Base-by-base conservation (phyloP, 2,888 invertebrate species). In the Platycnemis pennipes region DNA sequence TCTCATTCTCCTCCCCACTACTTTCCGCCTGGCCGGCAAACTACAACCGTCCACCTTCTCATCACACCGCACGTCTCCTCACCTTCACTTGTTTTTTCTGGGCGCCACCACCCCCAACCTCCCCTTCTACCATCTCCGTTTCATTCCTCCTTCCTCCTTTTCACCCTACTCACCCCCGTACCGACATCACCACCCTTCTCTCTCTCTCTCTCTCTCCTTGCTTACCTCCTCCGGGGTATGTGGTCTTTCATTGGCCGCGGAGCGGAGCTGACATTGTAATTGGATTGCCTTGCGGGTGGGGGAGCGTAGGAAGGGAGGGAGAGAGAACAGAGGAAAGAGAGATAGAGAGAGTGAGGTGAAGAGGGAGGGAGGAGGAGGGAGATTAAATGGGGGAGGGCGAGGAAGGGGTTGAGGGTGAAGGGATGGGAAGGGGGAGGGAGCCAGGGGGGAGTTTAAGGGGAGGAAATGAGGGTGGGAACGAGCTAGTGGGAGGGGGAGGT, bases 211-310 rank as follows among this genome's bases (percentile, higher is more conserved):
- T 42, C 86, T 22, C 42, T 86, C 37, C 77, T 37, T 87, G 45
- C 87, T 87, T 87, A 44, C 87, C 26, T 46, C 87, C 87, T 87
- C n/a, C 44, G 87, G 87, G 87, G n/a, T 46, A 45, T 86, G 26
- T 16, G n/a, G 87, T 46, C 87, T 87, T 87, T 87, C 45, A 46
- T 87, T 46, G 87, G 87, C 87, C 87, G 46, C 87, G 87, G 44
- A 87, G 87, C 45, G 45, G 26, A 26, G 87, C 87, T 87, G 87
- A 87, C 87, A 87, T 87, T 46, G 87, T 87, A 87, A 87, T 87
- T 87, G 87, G 87, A 87, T 87, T 46, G 87, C 87, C 87, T 87
- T 46, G 87, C 87, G 87, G 87, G 87, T n/a, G 46, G 87, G 46
- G 87, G 87, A 87, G n/a, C n/a, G 46, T 45, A 87, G 44, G 37